phyloP scores from a whole-genome alignment of 2,888 invertebrate species.

The Nasonia oneida region DNA sequence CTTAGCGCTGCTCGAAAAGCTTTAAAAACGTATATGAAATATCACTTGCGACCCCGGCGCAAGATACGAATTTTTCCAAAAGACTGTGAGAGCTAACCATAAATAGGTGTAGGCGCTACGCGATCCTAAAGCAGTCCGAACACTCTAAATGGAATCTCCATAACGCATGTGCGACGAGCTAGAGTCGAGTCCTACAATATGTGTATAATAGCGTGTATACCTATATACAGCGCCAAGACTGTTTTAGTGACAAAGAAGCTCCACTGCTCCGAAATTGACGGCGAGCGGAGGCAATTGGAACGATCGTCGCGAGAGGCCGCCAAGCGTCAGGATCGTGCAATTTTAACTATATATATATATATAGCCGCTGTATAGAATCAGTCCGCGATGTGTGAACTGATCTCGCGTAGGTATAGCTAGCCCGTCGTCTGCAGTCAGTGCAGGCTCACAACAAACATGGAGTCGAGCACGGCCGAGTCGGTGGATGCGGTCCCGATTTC shows the following conservation, averaged over 20 bases:
- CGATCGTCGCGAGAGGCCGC: no score
- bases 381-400: no score
- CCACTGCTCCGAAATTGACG: no score
- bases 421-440: constrained; percentile 17
- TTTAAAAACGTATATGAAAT: not conserved
- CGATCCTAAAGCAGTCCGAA: not conserved
- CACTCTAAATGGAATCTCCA: not conserved
- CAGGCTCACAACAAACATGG: constrained; percentile 70
- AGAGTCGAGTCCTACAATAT: no score
- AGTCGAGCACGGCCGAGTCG: constrained; percentile 76
- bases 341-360: no score
- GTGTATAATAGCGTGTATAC: no score
- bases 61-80: not conserved
- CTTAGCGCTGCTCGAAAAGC: not conserved
- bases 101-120: not conserved
- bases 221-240: no score
- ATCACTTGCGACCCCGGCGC: not conserved
- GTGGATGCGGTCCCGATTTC: constrained; percentile 73
- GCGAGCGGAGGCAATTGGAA: no score
- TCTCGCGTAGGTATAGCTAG: not conserved
- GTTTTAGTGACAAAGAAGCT: no score
- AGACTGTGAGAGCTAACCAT: not conserved
- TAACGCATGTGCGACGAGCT: not conserved
- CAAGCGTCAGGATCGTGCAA: no score
- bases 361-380: no score